Evolutionary conservation across 2,113 vertebrate genomes (phyloP), one percentile per base, ranked within the genome.

Genomic region (Brachyhypopomus occidentalis): DNA sequence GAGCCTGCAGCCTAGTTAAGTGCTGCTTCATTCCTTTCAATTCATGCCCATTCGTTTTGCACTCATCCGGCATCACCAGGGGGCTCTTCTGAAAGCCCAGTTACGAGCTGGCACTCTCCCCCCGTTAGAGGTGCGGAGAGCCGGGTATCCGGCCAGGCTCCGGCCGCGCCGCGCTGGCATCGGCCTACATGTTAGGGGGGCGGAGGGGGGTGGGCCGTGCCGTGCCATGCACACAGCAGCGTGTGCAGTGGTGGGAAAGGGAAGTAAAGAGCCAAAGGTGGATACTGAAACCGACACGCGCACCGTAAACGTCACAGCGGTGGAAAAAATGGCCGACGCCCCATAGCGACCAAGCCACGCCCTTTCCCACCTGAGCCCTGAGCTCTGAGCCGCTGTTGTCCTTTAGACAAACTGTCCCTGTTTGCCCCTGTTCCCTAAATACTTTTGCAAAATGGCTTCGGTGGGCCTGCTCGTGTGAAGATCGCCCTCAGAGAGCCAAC

Each of bases 371-470:
- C 62, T 62, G 34, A 14, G 23, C 34, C 20, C n/a, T 63, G 16
- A 73, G 78, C 45, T 19, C 56, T 36, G 27, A 14, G 38, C 17
- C 25, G 64, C 55, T 74, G 56, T 80, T 79, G 63, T 45, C 80
- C 55, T 67, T 38, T 52, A 48, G 74, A 76, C 69, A 17, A 72
- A 45, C 63, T 77, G 27, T 77, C 59, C 17, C 22, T 34, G 56
- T 77, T 84, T 86, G 74, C 76, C 76, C 70, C 66, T 81, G 76
- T 88, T 86, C 88, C 80, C 62, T 19, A 75, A 76, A 79, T 72
- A 80, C 79, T 88, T 79, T 78, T 80, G 88, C 84, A 80, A 77
- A 82, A 30, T n/a, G 79, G 77, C 87, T 79, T 62, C 56, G 76
- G 48, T 59, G 67, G 76, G n/a, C 76, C 56, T 48, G 67, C 56